Evolutionary conservation across 2,113 vertebrate species (phyloP).

Genomic region (Cheirogaleus medius): DNA sequence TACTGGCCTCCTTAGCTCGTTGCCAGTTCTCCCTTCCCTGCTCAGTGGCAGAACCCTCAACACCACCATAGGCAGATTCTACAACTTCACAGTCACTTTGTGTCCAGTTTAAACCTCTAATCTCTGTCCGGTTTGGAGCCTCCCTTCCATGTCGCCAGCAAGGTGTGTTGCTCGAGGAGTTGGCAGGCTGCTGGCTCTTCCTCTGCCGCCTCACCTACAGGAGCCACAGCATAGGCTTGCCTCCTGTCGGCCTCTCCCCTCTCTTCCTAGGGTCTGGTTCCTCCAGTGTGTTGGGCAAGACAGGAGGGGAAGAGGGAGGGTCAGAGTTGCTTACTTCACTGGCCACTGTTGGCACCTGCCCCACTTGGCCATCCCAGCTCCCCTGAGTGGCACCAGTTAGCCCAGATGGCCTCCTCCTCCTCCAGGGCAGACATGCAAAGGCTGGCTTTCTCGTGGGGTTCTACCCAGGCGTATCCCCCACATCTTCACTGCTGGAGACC

Average conservation of each 20-base stretch:
- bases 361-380: accelerated
- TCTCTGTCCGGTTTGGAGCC: not conserved
- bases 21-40: not conserved
- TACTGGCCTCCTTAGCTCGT: not conserved
- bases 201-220: not conserved
- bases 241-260: not conserved
- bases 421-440: not conserved
- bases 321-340: not conserved
- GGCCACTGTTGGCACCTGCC: not conserved
- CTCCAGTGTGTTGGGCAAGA: not conserved
- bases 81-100: not conserved
- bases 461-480: too few species aligned
- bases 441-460: not conserved
- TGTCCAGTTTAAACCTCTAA: not conserved
- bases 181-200: not conserved
- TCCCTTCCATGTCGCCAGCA: accelerated
- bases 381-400: not conserved
- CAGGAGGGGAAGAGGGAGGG: not conserved
- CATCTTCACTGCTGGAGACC: not conserved
- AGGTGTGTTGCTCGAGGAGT: not conserved
- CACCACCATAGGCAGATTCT: not conserved
- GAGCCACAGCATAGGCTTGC: not conserved
- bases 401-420: not conserved
- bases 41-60: not conserved
- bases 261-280: not conserved